These are phyloP conservation scores for Grantiella picta DNA, from an alignment of 2,113 vertebrate species.

Conservation along the genomic window DNA sequence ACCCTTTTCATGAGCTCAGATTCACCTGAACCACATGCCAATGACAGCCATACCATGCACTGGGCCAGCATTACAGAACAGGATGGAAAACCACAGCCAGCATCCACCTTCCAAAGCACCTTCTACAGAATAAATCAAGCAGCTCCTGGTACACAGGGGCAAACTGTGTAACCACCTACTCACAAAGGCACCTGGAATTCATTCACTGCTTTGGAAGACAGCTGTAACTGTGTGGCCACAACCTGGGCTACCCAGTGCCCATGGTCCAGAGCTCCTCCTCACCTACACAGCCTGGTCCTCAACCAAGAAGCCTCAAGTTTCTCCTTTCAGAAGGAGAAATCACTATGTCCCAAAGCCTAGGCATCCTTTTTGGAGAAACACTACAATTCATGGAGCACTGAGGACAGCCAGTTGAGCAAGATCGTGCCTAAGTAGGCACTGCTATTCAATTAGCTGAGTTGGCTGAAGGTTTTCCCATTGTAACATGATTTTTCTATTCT, in stretches of 20 bases:
- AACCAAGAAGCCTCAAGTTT: neutral
- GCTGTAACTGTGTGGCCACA: neutral
- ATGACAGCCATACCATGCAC: neutral
- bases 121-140: neutral
- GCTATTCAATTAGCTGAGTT: slow-evolving; percentile 28
- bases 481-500: slow-evolving; percentile 27
- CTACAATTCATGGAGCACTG: neutral
- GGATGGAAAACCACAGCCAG: neutral
- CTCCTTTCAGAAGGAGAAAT: neutral
- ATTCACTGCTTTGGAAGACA: neutral
- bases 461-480: slow-evolving; percentile 45
- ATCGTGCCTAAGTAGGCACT: neutral
- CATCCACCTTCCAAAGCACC: neutral
- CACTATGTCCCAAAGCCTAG: neutral
- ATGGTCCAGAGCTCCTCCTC: neutral
- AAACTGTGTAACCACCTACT: neutral
- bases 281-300: neutral
- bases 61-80: neutral
- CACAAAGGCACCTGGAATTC: neutral
- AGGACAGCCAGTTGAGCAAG: slow-evolving; percentile 7
- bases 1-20: neutral
- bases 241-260: neutral
- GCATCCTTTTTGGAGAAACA: neutral
- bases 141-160: neutral
- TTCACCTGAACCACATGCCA: neutral